Evolutionary conservation across 1,140 invertebrate species (phyloP), one percentile per base, ranked within the genome.

Genomic region (Bombyx mandarina): DNA sequence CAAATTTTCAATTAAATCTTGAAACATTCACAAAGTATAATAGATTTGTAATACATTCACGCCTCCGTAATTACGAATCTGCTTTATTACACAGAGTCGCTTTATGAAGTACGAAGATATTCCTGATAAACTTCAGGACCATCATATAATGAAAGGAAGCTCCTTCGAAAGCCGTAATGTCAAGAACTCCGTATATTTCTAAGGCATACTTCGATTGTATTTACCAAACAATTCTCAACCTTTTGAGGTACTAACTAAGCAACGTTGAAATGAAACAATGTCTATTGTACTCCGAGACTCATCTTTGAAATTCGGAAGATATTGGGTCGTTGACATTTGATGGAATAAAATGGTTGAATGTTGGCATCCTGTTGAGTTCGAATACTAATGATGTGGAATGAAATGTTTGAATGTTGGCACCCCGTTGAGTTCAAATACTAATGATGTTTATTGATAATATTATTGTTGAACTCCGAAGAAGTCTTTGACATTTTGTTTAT

Each of bases 201-300:
- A 8, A 45, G 26, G 52, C 35, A 46, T 48, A 51, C 58, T 51
- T 45, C 52, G 54, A 45, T 50, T 60, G 58, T 63, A 60, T 64
- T 58, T 64, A 64, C 58, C 44, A 52, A 64, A 60, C 62, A 64
- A 64, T 64, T 60, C 56, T 49, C 7, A 7, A 43, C 49, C 56
- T 55, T 52, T 52, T 55, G 52, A 64, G 53, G 56, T 55, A 64
- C 62, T 61, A 60, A 60, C 58, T 64, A 60, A 58, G 56, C 52
- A 60, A 64, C 56, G 46, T 60, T 64, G 53, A 57, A 53, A 54
- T 51, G 52, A 56, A 57, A 64, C 59, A 64, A 60, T 60, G 44
- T 53, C 54, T 60, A 56, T 63, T 64, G 56, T 58, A 48, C 52
- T 45, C 10, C 18, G 26, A 57, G 49, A 22, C 47, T n/a, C 22